phyloP scores from a whole-genome alignment of 2,113 vertebrate species.

The Circaetus cinerascens region DNA sequence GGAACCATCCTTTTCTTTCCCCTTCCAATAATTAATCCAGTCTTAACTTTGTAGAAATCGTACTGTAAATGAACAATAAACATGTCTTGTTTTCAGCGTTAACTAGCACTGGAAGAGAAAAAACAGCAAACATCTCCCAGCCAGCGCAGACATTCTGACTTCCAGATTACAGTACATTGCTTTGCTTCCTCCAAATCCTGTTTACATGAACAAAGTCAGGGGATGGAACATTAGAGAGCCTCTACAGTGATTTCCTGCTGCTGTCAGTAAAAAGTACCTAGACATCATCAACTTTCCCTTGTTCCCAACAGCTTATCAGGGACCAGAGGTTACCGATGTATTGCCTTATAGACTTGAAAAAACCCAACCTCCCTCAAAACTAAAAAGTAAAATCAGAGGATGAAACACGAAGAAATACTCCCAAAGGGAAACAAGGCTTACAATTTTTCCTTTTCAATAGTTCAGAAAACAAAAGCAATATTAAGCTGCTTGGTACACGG shows the following conservation, averaged over 20 bases:
- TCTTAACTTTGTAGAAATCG: background rate
- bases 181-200: slow-evolving; percentile 57
- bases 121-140: slow-evolving; percentile 11
- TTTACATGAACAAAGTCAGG: slow-evolving; percentile 64
- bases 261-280: slow-evolving; percentile 29
- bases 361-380: background rate
- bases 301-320: slow-evolving; percentile 27
- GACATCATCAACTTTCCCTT: slow-evolving; percentile 48
- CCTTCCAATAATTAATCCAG: background rate
- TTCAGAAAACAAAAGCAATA: background rate
- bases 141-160: background rate
- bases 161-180: slow-evolving; percentile 39
- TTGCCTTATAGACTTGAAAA: background rate
- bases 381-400: background rate
- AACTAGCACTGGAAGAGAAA: slow-evolving; percentile 15
- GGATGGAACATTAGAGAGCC: slow-evolving; percentile 35
- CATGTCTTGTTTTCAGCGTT: background rate
- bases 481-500: background rate
- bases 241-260: slow-evolving; percentile 50
- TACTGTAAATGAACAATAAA: background rate
- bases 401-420: background rate
- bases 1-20: background rate
- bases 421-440: background rate
- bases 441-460: background rate
- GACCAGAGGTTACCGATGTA: background rate